Conservation (phyloP, 2,113 vertebrate species). For the Talpa occidentalis region DNA sequence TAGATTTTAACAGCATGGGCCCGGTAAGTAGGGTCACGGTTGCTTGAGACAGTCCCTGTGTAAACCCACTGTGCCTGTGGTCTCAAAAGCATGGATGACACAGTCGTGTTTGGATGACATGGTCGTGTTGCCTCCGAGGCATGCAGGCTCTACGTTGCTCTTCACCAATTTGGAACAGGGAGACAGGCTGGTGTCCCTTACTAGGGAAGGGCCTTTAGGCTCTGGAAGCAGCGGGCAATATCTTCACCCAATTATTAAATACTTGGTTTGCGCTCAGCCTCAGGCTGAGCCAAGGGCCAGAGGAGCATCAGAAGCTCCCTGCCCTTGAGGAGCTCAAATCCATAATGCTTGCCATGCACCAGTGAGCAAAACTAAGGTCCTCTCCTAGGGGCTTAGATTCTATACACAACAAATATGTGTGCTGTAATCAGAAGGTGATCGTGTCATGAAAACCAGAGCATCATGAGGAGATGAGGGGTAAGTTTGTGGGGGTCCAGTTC, state of each 20-base stretch:
- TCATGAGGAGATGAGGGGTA: background rate
- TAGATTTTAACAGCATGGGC: background rate
- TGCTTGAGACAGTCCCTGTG: background rate
- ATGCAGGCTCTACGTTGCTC: background rate
- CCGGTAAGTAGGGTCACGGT: background rate
- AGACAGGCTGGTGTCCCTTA: too few species aligned
- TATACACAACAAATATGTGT: too few species aligned
- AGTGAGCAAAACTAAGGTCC: background rate
- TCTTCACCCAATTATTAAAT: background rate
- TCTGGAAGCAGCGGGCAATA: background rate
- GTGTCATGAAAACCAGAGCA: too few species aligned
- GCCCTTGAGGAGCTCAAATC: background rate
- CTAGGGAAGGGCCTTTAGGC: background rate
- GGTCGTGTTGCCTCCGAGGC: background rate
- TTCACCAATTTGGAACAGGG: background rate
- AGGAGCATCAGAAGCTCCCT: background rate
- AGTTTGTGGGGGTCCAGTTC: too few species aligned
- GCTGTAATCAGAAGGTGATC: background rate
- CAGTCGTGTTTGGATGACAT: too few species aligned
- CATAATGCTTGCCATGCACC: background rate
- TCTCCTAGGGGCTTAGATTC: background rate
- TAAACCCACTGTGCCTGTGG: background rate
- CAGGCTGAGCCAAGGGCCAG: background rate
- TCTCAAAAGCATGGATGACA: background rate
- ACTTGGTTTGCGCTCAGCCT: background rate